Conservation (phyloP, 30 jellyfish, hydroid and myxozoan genomes). For the Cassiopea andromeda region DNA sequence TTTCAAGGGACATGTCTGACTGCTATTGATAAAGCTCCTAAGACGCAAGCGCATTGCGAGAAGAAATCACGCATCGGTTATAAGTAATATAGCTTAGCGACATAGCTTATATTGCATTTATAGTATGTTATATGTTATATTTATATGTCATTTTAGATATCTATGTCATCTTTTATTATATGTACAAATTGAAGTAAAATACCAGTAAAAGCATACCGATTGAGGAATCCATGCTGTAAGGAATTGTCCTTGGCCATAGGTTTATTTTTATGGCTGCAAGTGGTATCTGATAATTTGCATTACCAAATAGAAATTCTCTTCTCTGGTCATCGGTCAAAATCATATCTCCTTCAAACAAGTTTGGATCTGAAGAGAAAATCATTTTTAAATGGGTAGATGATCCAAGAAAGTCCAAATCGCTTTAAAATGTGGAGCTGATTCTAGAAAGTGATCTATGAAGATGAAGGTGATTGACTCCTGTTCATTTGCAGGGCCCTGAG, state of each 20-base stretch:
- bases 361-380: conserved; percentile 17
- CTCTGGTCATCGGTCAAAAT: conserved; percentile 60
- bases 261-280: conserved; percentile 68
- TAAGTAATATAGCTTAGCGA: too few relatives aligned
- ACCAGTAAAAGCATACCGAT: conserved; percentile 7
- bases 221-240: conserved; percentile 53
- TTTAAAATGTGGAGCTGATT: not conserved
- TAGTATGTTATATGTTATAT: too few relatives aligned
- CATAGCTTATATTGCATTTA: too few relatives aligned
- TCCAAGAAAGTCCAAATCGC: not conserved
- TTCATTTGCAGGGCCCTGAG: too few relatives aligned
- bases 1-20: too few relatives aligned
- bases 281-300: conserved; percentile 60
- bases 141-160: too few relatives aligned
- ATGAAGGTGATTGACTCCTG: not conserved
- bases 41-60: too few relatives aligned
- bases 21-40: too few relatives aligned
- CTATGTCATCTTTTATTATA: too few relatives aligned
- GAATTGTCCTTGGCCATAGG: conserved; percentile 67
- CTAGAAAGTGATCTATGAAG: not conserved
- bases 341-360: conserved; percentile 79
- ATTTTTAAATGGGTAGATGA: not conserved
- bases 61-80: too few relatives aligned
- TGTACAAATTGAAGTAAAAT: too few relatives aligned
- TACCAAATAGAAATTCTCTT: conserved; percentile 44